A percentile compares a stretch with the other conserved stretches of the same genome.
Conservation (phyloP, 92 coral and sea anemone genomes). For the Blastomussa wellsi region DNA sequence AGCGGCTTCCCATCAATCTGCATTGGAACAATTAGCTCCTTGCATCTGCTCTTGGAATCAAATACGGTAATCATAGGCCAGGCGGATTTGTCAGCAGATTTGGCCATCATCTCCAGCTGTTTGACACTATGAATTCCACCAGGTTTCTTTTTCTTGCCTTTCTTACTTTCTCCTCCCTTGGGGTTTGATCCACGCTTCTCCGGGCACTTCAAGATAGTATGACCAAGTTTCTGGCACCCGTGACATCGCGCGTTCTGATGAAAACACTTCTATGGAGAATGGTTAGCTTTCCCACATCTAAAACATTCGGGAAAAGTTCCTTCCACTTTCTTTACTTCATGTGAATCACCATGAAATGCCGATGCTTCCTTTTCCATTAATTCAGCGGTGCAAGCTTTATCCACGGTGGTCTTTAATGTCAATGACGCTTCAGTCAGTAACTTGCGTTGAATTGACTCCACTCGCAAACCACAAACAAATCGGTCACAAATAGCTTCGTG, state of each 20-base stretch:
- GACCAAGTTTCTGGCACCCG: constrained; percentile 46
- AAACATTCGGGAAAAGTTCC: constrained; percentile 46
- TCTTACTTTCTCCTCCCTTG: constrained; percentile 3
- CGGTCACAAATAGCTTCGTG: constrained; percentile 50
- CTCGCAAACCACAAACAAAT: constrained; percentile 55
- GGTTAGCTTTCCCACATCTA: constrained; percentile 54
- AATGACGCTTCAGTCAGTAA: constrained; percentile 46
- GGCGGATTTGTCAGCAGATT: not conserved
- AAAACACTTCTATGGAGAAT: constrained; percentile 54
- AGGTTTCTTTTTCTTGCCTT: constrained; percentile 26
- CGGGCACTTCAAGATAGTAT: constrained; percentile 26
- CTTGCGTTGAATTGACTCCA: constrained; percentile 58
- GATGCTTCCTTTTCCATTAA: constrained; percentile 49
- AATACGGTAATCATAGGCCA: constrained; percentile 43
- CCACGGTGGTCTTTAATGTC: constrained; percentile 25
- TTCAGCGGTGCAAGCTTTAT: constrained; percentile 41
- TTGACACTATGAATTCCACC: constrained; percentile 21
- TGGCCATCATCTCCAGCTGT: not conserved
- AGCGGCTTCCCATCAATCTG: constrained; percentile 16
- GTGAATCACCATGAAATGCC: constrained; percentile 15
- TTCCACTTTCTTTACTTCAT: constrained; percentile 8
- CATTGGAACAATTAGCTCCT: constrained; percentile 16
- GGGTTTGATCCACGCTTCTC: not conserved
- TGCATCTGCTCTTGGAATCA: constrained; percentile 19
- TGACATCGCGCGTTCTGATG: constrained; percentile 43